Conservation (phyloP, 37 sponge, comb jelly and placozoan species). For the Cliona cf. orientalis region DNA sequence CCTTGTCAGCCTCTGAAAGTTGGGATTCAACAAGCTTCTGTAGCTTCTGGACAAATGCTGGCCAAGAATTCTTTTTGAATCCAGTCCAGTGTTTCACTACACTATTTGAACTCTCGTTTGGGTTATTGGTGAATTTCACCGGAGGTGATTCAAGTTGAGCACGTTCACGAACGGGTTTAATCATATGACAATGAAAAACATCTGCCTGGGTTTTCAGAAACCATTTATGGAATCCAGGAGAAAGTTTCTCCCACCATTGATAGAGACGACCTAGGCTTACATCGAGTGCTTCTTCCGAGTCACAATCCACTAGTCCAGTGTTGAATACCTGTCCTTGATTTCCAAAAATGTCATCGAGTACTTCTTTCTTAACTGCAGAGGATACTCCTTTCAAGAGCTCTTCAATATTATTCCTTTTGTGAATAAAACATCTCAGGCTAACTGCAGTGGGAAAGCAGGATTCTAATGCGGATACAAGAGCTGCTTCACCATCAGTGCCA, state of each 20-base stretch:
- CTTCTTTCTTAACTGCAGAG: slow-evolving; percentile 15
- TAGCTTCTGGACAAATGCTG: not conserved
- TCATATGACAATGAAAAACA: slow-evolving; percentile 20
- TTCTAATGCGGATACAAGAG: not conserved
- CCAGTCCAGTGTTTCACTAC: slow-evolving; percentile 26
- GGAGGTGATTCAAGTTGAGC: slow-evolving; percentile 25
- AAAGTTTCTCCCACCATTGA: slow-evolving; percentile 13
- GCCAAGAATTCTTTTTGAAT: slow-evolving; percentile 14
- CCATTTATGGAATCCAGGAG: slow-evolving; percentile 39
- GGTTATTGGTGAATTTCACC: slow-evolving; percentile 28
- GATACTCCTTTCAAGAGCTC: slow-evolving; percentile 1
- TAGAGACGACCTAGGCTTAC: not conserved
- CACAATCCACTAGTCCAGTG: slow-evolving; percentile 26
- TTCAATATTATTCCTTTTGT: slow-evolving; percentile 32
- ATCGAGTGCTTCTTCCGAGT: slow-evolving; percentile 7
- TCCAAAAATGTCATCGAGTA: slow-evolving; percentile 1
- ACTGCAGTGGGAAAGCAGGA: not conserved
- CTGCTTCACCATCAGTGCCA: slow-evolving; percentile 8
- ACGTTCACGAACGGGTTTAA: slow-evolving; percentile 16
- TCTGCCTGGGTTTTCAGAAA: not conserved
- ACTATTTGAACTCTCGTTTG: slow-evolving; percentile 37
- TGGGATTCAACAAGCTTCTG: not conserved
- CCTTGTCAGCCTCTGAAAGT: not conserved
- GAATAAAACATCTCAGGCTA: slow-evolving; percentile 20
- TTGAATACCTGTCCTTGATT: not conserved